Conservation (phyloP, 2,113 vertebrate genomes). For the Tinamus guttatus region DNA sequence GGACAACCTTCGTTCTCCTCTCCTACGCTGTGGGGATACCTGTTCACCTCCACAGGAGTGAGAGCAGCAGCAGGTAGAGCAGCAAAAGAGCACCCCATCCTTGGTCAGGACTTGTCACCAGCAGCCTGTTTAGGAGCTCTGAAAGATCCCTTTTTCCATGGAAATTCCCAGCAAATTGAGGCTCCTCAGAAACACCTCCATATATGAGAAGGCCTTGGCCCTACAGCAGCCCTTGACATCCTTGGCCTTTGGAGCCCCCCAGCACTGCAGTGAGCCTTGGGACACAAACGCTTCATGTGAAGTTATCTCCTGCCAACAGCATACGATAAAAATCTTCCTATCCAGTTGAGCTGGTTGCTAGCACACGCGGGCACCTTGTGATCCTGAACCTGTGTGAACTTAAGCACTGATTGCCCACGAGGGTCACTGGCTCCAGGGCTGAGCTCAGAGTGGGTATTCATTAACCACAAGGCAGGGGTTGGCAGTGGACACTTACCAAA, state of each 20-base stretch:
- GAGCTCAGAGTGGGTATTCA: not conserved
- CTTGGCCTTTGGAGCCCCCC: not conserved
- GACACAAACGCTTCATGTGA: not conserved
- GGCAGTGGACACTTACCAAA: not conserved
- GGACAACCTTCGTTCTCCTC: not conserved
- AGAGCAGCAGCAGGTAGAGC: not conserved
- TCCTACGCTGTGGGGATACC: not conserved
- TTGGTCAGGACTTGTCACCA: not conserved
- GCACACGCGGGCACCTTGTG: accelerated
- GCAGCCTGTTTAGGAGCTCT: not conserved
- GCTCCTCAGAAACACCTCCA: not conserved
- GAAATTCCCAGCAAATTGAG: not conserved
- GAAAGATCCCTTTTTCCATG: not conserved
- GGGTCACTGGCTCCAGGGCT: not conserved
- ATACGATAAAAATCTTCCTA: not conserved
- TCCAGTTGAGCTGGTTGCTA: not conserved
- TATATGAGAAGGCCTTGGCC: not conserved
- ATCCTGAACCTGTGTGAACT: accelerated
- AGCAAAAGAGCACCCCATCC: not conserved
- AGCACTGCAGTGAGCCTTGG: not conserved
- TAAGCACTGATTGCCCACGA: not conserved
- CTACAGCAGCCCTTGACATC: not conserved
- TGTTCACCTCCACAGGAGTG: not conserved
- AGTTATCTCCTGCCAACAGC: not conserved
- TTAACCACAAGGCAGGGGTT: not conserved